Evolutionary conservation across 1,140 invertebrate genomes (phyloP), one percentile per base, ranked within the genome.

Genomic region (Meloidogyne exigua): DNA sequence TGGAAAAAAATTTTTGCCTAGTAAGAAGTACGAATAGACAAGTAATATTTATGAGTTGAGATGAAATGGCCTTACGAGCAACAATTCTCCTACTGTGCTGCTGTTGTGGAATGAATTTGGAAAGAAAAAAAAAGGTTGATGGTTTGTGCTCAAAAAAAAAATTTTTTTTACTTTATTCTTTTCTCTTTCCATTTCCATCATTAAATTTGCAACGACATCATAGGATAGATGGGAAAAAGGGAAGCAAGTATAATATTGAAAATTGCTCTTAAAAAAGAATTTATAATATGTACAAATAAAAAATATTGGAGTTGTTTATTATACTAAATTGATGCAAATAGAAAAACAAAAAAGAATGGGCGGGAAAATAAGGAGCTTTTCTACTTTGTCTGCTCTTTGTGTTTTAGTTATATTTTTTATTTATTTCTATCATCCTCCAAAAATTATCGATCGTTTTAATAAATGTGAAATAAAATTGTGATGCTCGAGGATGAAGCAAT

Each of bases 1-100:
- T 21, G 57, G 12, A 73, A 63, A 73, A 72, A 49, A 70, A 26
- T 42, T 44, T 71, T 57, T 42, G 18, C 18, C 23, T 73, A 36
- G 49, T 32, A 65, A 42, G 21, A 7, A 57, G 49, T 13, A 57
- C n/a, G 49, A 7, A 10, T 32, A 32, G 49, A 57, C 18, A n/a
- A 57, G n/a, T 57, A 57, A 57, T 57, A 9, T 57, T 57, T 57
- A 57, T 57, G 49, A 5, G 49, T 57, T 57, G 49, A 57, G 49
- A 57, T 57, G 49, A 57, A 57, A 57, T 57, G n/a, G 49, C 49
- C 18, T n/a, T 44, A 15, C 42, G 1, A 15, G 2, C 13, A 15
- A 15, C 13, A 15, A 15, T 57, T 57, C n/a, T n/a, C 49, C 49
- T 57, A 57, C 49, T 57, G 49, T 57, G 49, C 49, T 57, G 49